phyloP scores from a whole-genome alignment of 2,888 invertebrate genomes.

The Synanthedon formicaeformis region DNA sequence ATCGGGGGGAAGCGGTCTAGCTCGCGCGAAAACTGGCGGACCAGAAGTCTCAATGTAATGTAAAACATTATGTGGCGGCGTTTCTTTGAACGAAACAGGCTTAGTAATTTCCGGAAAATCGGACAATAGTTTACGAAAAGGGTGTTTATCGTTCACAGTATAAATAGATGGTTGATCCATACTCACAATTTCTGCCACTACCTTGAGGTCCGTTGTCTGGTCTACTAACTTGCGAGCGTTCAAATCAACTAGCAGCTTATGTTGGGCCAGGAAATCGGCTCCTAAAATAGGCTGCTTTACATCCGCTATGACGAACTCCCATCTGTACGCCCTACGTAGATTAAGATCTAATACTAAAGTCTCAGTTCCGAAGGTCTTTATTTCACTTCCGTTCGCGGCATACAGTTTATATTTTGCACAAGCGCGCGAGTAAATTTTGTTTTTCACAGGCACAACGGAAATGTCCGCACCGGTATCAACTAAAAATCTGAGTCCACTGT shows the following conservation, averaged over 20 bases:
- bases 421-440: background rate
- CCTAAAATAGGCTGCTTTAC: too few species aligned
- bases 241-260: constrained; percentile 2
- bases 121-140: background rate
- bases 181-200: background rate
- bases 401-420: constrained; percentile 5
- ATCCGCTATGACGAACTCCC: too few species aligned
- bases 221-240: background rate
- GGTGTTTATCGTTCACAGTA: background rate
- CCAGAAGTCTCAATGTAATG: background rate
- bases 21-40: background rate
- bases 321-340: too few species aligned
- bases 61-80: background rate
- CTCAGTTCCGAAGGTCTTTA: constrained; percentile 7
- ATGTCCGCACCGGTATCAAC: constrained; percentile 10
- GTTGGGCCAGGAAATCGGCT: too few species aligned
- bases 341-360: too few species aligned
- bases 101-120: background rate
- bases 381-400: constrained; percentile 9
- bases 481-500: constrained; percentile 4
- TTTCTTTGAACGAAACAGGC: background rate
- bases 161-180: too few species aligned
- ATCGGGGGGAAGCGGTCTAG: constrained; percentile 1
- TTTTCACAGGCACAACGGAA: constrained; percentile 6
- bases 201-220: background rate